A percentile compares a stretch with the other conserved stretches of the same genome.
Conservation (phyloP, 2,797 vertebrate species). For the Megaceryle alcyon region DNA sequence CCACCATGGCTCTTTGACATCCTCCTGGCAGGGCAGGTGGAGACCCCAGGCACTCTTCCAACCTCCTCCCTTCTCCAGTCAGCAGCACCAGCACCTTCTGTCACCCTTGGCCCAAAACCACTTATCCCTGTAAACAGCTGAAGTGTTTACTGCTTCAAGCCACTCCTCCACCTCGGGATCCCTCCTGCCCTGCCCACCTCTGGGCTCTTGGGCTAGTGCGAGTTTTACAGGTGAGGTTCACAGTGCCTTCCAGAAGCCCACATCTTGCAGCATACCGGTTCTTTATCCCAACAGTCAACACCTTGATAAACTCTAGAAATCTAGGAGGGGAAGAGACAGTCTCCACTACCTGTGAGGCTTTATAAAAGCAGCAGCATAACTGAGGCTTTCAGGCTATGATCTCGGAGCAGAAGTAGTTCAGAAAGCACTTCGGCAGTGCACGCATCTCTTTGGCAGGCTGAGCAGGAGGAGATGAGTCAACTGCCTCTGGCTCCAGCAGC, state of each 20-base stretch:
- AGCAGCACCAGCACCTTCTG: constrained; percentile 21
- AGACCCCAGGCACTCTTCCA: not conserved
- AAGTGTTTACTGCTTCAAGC: not conserved
- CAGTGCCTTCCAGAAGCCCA: not conserved
- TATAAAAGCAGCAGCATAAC: constrained; percentile 68
- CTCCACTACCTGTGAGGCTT: constrained; percentile 43
- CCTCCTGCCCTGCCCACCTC: not conserved
- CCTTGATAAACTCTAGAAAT: constrained; percentile 10
- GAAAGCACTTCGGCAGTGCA: constrained; percentile 57
- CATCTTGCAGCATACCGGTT: constrained; percentile 41
- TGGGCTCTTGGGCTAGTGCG: not conserved
- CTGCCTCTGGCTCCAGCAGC: constrained; percentile 76
- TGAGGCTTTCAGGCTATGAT: constrained; percentile 58
- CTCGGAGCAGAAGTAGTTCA: constrained; percentile 6
- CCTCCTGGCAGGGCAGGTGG: not conserved
- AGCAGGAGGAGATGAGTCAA: constrained; percentile 65
- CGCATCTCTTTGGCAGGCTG: constrained; percentile 67
- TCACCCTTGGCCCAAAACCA: not conserved
- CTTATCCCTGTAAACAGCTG: not conserved
- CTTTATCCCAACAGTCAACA: constrained; percentile 32
- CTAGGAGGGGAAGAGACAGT: constrained; percentile 10
- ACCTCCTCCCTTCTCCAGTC: not conserved
- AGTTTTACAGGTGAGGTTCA: constrained; percentile 8
- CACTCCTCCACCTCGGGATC: not conserved
- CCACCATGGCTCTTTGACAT: not conserved